Base-by-base conservation (phyloP, 2,113 vertebrate genomes). In the Elephantulus edwardii region DNA sequence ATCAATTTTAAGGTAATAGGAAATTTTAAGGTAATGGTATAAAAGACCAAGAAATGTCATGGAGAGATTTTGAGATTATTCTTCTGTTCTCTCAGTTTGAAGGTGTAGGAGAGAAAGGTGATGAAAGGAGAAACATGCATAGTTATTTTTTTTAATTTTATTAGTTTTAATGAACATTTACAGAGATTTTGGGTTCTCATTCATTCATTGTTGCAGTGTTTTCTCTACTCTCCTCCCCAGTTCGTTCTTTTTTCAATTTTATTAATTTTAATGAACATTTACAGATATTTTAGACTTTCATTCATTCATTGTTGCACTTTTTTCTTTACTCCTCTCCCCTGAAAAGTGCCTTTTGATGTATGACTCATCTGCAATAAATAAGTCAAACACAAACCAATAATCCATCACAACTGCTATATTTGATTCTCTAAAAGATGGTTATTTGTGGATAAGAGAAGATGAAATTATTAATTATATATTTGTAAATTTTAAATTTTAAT, bases 401-500 rank as follows among this genome's bases (percentile, higher is more conserved):
- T 6, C 2, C 24, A 60, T 26, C 9, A 28, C 19, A 35, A 20
- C 52, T 19, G 24, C 83, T 89, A 26, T 72, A 74, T 68, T 88
- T 95, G 91, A 60, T 87, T 94, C 87, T 72, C 40, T 92, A 56
- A 80, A 70, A 89, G 22, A 78, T 82, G 38, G 13, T 72, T 77
- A 20, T 93, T 26, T 92, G 77, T 88, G 75, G 64, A 91, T 84
- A 89, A 83, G 70, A 91, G 46, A 85, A 71, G 60, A 79, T 79
- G 83, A 95, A 91, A 91, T 94, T 93, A 60, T 92, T 83, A 79
- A 35, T 92, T 46, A 35, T 75, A 48, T 82, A 87, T 91, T 93
- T 82, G 52, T 72, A 82, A 93, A 87, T 82, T 93, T 90, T 91
- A 30, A 91, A 60, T 91, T 89, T 82, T 58, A 91, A 58, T 24